phyloP scores from a whole-genome alignment of 2,888 invertebrate genomes.

The Agrochola lychnidis region DNA sequence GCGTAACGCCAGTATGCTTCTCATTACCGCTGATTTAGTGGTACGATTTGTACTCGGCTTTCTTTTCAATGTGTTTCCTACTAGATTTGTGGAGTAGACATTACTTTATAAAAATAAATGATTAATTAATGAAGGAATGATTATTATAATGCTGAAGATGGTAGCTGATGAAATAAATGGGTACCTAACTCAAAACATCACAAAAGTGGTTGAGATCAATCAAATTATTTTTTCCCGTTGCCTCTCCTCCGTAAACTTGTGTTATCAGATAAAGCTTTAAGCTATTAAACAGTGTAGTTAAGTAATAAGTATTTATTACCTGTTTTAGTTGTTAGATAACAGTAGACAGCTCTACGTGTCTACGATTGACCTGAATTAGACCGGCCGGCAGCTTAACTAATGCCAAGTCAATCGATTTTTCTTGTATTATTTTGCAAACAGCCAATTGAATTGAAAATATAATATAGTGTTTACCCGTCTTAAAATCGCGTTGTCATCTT shows the following conservation, averaged over 20 bases:
- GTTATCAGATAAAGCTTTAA: not conserved
- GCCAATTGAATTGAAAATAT: too few relatives aligned
- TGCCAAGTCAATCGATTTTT: not conserved
- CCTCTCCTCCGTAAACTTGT: not conserved
- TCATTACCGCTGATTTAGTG: constrained; percentile 71
- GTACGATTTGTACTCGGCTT: constrained; percentile 65
- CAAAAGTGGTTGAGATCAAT: not conserved
- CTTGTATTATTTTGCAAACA: not conserved
- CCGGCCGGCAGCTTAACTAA: not conserved
- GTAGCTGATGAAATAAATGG: not conserved
- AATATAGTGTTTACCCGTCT: too few relatives aligned
- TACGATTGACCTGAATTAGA: not conserved
- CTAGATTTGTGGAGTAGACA: constrained; percentile 1
- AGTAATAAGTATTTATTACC: not conserved
- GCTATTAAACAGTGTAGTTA: not conserved
- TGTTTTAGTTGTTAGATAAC: constrained; percentile 14
- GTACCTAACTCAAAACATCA: not conserved
- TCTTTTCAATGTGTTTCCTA: constrained; percentile 61
- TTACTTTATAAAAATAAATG: not conserved
- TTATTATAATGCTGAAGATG: not conserved
- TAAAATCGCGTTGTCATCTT: constrained; percentile 13
- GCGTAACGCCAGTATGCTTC: constrained; percentile 51
- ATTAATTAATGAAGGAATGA: not conserved
- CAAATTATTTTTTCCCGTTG: not conserved
- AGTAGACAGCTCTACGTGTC: not conserved